These are phyloP conservation scores for Drosophila meridionalis DNA, from an alignment of 2,888 invertebrate genomes.

Conservation along the genomic window DNA sequence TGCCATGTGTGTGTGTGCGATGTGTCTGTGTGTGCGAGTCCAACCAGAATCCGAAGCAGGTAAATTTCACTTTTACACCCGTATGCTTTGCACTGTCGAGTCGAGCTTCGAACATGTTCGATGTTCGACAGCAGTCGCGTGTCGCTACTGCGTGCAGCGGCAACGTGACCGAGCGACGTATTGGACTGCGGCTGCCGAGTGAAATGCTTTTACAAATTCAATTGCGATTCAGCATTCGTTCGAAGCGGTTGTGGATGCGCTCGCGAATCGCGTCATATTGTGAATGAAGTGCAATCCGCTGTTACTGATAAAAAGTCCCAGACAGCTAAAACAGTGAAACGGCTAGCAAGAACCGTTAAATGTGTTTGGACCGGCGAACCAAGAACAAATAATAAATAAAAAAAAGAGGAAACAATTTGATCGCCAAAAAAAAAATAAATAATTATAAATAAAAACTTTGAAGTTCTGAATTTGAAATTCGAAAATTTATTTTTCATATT, in stretches of 20 bases:
- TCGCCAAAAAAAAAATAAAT: background rate
- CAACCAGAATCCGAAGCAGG: constrained; percentile 13
- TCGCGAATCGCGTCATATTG: constrained; percentile 32
- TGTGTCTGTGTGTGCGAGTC: background rate
- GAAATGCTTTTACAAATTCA: constrained; percentile 83
- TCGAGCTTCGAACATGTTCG: constrained; percentile 42
- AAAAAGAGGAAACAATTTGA: background rate
- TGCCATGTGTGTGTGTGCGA: background rate
- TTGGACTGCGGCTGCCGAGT: constrained; percentile 51
- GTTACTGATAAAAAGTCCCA: constrained; percentile 37
- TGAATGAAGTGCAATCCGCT: constrained; percentile 39
- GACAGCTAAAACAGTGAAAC: constrained; percentile 39
- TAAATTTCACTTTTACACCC: constrained; percentile 68
- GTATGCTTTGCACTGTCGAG: constrained; percentile 22
- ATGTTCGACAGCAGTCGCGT: constrained; percentile 62
- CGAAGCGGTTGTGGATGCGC: constrained; percentile 66
- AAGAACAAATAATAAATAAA: background rate
- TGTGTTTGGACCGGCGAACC: constrained; percentile 24
- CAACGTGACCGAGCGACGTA: constrained; percentile 77
- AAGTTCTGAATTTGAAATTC: background rate
- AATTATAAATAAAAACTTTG: background rate
- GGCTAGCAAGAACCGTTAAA: constrained; percentile 33
- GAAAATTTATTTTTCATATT: constrained; percentile 1
- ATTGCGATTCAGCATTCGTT: constrained; percentile 79
- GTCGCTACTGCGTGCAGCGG: constrained; percentile 74